These are phyloP conservation scores for Stenotaenia linearis DNA, from an alignment of 2,888 invertebrate species.

Conservation along the genomic window DNA sequence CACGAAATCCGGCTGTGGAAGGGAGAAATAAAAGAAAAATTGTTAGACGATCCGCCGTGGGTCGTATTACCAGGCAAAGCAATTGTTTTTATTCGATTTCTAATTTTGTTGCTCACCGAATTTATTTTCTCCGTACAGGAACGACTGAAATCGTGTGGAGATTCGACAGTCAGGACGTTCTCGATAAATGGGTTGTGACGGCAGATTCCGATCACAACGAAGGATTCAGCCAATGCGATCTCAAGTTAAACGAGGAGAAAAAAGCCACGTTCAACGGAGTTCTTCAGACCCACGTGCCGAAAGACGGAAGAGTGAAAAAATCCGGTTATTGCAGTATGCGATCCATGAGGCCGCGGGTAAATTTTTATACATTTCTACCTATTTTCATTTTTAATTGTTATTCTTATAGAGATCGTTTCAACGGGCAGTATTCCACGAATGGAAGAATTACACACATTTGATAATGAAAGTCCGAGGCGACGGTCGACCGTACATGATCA, in stretches of 20 bases:
- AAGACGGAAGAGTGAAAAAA: constrained; percentile 69
- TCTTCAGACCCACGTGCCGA: constrained; percentile 58
- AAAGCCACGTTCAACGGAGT: constrained; percentile 47
- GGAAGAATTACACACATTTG: constrained; percentile 68
- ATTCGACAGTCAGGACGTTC: constrained; percentile 57
- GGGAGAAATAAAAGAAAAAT: constrained; percentile 61
- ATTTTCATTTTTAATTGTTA: neutral
- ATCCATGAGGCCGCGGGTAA: constrained; percentile 61
- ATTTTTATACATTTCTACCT: neutral
- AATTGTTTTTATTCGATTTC: too few relatives aligned
- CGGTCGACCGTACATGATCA: constrained; percentile 81
- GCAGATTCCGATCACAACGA: constrained; percentile 74
- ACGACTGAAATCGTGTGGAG: constrained; percentile 70
- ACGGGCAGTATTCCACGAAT: constrained; percentile 63
- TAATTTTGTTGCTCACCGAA: too few relatives aligned
- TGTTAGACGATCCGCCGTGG: constrained; percentile 59
- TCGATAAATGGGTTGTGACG: constrained; percentile 67
- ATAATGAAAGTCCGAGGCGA: constrained; percentile 84
- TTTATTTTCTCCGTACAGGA: constrained; percentile 48
- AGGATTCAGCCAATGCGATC: constrained; percentile 63
- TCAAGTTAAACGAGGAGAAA: constrained; percentile 61
- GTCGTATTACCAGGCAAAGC: constrained; percentile 46
- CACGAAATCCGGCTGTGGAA: constrained; percentile 61
- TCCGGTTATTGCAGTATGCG: constrained; percentile 78
- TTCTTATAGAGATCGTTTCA: constrained; percentile 68